phyloP scores from a whole-genome alignment of 30 jellyfish, hydroid and myxozoan species.

The Chironex yamaguchii region DNA sequence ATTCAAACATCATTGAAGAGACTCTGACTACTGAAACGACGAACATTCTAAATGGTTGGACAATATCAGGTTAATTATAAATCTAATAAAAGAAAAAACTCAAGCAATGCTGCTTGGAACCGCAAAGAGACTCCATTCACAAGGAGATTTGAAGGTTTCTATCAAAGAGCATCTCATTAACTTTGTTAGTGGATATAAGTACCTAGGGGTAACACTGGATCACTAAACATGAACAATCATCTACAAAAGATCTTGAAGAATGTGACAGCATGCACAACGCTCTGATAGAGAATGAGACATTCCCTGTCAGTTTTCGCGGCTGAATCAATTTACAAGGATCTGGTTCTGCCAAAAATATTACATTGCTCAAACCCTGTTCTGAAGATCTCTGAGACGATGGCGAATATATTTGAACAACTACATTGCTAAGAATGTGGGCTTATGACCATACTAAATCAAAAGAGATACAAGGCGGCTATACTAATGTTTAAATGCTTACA shows the following conservation, averaged over 20 bases:
- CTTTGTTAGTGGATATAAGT: background rate
- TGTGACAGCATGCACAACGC: background rate
- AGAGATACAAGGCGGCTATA: background rate
- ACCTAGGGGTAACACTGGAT: background rate
- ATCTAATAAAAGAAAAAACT: conserved; percentile 22
- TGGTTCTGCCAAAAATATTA: background rate
- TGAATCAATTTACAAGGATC: background rate
- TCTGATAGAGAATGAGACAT: background rate
- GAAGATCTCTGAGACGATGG: background rate
- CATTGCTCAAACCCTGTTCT: background rate
- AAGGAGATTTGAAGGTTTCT: background rate
- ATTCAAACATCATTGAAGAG: conserved; percentile 61
- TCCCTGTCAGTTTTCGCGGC: background rate
- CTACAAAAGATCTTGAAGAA: background rate
- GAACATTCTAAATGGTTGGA: conserved; percentile 63
- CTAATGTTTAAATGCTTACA: background rate
- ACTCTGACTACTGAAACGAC: conserved; percentile 66
- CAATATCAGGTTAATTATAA: conserved; percentile 36
- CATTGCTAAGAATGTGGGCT: background rate
- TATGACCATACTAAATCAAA: conserved; percentile 1
- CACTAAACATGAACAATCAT: background rate
- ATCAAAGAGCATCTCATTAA: background rate
- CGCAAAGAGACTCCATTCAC: conserved; percentile 31
- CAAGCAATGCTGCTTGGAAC: conserved; percentile 57
- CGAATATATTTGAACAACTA: no score